phyloP scores from a whole-genome alignment of 2,797 vertebrate species.

The Naso thynnoides region DNA sequence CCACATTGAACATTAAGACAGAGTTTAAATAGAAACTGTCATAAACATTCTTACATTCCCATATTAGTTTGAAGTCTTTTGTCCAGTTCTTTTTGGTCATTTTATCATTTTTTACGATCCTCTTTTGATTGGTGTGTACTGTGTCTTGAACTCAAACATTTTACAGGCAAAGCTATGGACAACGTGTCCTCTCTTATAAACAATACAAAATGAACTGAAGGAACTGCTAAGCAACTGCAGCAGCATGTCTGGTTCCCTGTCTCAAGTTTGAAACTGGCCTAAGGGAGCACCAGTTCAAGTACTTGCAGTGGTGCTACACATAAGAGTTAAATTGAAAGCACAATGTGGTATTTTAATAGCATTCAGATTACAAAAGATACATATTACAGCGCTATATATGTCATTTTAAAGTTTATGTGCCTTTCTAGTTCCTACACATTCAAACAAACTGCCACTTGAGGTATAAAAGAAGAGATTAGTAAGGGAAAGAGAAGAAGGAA shows the following conservation, averaged over 20 bases:
- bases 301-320: conserved; percentile 40
- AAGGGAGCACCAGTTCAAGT: conserved; percentile 34
- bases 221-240: conserved; percentile 45
- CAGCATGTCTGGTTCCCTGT: conserved; percentile 47
- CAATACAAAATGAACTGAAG: conserved; percentile 12
- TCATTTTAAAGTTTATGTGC: neutral
- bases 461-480: neutral
- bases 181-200: neutral
- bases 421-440: neutral
- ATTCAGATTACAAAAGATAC: conserved; percentile 25
- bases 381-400: neutral
- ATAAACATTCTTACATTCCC: neutral
- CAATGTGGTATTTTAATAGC: conserved; percentile 35
- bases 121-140: neutral
- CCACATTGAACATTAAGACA: neutral
- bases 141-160: neutral
- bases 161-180: conserved; percentile 1
- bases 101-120: neutral
- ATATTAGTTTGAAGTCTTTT: neutral
- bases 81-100: neutral
- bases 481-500: neutral
- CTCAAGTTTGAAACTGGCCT: conserved; percentile 48
- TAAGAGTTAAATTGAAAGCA: conserved; percentile 50
- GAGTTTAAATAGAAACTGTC: neutral
- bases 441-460: neutral